Evolutionary conservation across 1,140 invertebrate species (phyloP), one percentile per base, ranked within the genome.

Genomic region (Coelopa frigida): DNA sequence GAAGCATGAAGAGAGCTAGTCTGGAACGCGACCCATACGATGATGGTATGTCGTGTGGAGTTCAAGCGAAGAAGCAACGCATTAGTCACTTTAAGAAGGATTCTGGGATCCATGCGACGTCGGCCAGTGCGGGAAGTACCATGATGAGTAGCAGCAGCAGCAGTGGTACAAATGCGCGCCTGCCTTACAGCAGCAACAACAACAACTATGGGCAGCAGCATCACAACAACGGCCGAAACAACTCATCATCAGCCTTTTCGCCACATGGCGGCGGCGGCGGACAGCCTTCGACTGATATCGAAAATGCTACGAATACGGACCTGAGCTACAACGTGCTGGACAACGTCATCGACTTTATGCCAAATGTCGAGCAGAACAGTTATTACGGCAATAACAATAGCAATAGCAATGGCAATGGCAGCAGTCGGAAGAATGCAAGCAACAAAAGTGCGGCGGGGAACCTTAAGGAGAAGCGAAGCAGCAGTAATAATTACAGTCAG

Each of bases 31-130:
- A 49, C 39, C 17, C 32, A 21, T 68, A 70, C 21, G 79, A 82
- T 52, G 81, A 80, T 24, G 68, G 83, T 10, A 78, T 79, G 18
- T 55, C 57, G 11, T 55, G 54, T 48, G 53, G 55, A 11, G 57
- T 55, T 22, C 55, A 58, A 49, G 77, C 79, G 21, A 92, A 92
- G 73, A 83, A 82, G 64, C 82, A 80, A 59, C 79, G 88, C 53
- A 87, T 91, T 60, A 88, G 87, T 24, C 87, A 89, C 68, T 87
- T 81, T 59, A 77, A 75, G 31, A 82, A 79, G 51, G 66, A 67
- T 18, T 39, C 55, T 21, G 33, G 15, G 4, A 31, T 15, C 18
- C 23, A 11, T 29, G 15, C 8, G 4, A 26, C 27, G 21, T 12
- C 20, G n/a, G 14, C 18, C 3, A 36, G 29, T 37, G 4, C 15